Evolutionary conservation across 2,113 vertebrate species (phyloP).

Genomic region (Urocynchramus pylzowi): DNA sequence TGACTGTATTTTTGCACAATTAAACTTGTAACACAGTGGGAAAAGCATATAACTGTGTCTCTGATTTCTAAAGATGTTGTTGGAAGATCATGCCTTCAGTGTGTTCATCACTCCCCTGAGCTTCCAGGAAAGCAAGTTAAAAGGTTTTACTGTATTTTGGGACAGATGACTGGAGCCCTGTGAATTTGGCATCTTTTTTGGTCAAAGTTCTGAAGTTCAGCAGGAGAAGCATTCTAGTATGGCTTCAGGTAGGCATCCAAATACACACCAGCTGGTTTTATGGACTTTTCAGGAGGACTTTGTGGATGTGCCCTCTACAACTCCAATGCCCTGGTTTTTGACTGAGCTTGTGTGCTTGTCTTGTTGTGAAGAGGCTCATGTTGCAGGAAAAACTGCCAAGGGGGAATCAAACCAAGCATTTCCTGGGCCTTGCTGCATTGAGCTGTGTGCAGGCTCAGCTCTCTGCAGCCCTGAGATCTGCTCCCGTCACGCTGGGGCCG

Average conservation of each 20-base stretch:
- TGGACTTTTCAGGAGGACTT: neutral
- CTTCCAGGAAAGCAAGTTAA: neutral
- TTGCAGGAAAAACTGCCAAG: neutral
- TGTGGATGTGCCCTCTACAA: neutral
- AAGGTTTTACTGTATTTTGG: neutral
- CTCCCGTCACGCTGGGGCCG: neutral
- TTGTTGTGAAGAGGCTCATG: neutral
- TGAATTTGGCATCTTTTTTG: neutral
- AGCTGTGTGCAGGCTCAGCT: neutral
- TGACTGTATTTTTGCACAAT: slow-evolving; percentile 21
- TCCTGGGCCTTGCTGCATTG: neutral
- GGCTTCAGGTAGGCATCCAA: neutral
- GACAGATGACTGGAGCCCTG: neutral
- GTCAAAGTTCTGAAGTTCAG: neutral
- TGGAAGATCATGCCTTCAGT: neutral
- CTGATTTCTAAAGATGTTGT: neutral
- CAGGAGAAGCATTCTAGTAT: neutral
- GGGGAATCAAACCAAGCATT: neutral
- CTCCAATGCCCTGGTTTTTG: neutral
- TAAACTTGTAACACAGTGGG: neutral
- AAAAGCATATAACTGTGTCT: neutral
- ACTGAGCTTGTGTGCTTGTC: neutral
- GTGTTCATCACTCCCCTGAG: neutral
- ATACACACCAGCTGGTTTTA: neutral
- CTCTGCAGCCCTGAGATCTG: neutral